phyloP scores from a whole-genome alignment of 2,797 vertebrate species.

The Coregonus sp. region DNA sequence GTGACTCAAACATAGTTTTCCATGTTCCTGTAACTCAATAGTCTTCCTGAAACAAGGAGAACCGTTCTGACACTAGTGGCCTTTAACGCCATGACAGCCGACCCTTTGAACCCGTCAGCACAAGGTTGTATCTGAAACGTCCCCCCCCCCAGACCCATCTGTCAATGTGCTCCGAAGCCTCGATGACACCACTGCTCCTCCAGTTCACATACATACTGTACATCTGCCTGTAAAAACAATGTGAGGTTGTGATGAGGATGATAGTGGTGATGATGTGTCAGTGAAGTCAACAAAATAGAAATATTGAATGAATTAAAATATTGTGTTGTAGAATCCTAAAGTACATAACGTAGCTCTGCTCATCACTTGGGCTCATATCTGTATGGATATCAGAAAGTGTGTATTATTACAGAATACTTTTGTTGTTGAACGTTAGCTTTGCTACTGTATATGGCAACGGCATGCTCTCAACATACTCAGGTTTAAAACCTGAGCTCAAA shows the following conservation, averaged over 20 bases:
- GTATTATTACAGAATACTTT: neutral
- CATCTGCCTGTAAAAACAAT: neutral
- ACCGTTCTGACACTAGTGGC: neutral
- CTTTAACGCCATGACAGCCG: neutral
- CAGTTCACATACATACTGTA: neutral
- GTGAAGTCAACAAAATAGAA: neutral
- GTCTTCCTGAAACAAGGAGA: neutral
- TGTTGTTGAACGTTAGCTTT: neutral
- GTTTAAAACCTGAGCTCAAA: no score
- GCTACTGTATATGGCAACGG: neutral
- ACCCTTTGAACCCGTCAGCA: neutral
- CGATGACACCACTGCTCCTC: neutral
- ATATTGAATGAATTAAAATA: neutral
- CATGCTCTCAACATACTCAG: neutral
- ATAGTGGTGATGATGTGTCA: neutral
- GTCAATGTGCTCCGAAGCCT: neutral
- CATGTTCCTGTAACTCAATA: neutral
- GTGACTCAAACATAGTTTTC: neutral
- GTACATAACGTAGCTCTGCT: neutral
- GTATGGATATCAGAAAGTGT: neutral
- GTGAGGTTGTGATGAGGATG: neutral
- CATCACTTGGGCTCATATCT: neutral
- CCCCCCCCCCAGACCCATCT: neutral
- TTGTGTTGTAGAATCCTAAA: neutral
- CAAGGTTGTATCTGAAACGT: neutral